Percentiles rank a stretch among this genome's conserved stretches.
Evolutionary conservation across 2,113 vertebrate species (phyloP).

Genomic region (Suricata suricatta): DNA sequence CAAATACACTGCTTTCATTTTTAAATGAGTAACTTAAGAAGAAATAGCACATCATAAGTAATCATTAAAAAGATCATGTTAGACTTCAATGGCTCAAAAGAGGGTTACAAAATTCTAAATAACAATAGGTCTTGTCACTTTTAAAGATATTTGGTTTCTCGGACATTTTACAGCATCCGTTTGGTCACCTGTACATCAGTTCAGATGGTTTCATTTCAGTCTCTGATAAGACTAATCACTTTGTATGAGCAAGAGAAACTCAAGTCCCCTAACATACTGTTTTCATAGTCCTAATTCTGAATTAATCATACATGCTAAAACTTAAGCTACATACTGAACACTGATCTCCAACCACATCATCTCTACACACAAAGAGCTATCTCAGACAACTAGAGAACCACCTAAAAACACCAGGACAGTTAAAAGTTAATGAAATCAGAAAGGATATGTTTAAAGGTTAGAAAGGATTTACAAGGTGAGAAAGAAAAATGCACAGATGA

Average conservation of each 20-base stretch:
- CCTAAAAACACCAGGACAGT: neutral
- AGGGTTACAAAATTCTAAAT: neutral
- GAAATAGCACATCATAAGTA: neutral
- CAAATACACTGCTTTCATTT: neutral
- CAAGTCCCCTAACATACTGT: neutral
- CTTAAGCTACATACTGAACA: neutral
- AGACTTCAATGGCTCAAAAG: neutral
- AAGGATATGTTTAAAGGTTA: slow-evolving; percentile 20
- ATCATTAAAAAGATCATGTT: neutral
- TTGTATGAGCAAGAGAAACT: neutral
- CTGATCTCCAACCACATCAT: neutral
- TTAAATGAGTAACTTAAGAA: neutral
- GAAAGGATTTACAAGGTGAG: neutral
- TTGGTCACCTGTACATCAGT: neutral
- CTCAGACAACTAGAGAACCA: neutral
- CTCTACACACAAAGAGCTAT: neutral
- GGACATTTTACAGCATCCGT: neutral
- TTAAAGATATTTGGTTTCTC: neutral
- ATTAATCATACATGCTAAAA: neutral
- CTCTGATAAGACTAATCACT: neutral
- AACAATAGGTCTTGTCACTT: neutral
- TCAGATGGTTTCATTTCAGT: neutral
- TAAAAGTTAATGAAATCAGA: neutral
- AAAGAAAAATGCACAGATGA: slow-evolving; percentile 37
- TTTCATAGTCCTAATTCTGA: neutral